Evolutionary conservation across 92 coral and sea anemone genomes (phyloP).

Genomic region (Muricea muricata): DNA sequence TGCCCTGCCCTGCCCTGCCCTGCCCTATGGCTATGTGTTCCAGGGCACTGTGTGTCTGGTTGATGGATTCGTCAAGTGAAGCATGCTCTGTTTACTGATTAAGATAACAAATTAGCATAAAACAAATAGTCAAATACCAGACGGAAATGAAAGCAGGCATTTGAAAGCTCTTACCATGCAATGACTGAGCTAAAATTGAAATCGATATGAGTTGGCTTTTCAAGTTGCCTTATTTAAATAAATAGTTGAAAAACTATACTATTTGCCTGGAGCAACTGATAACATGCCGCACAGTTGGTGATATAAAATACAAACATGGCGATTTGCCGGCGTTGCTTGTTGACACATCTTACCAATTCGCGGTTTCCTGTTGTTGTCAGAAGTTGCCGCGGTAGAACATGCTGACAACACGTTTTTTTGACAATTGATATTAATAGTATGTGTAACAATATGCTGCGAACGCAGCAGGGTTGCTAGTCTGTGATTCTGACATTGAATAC

Average conservation of each 20-base stretch:
- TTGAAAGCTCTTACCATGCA: not conserved
- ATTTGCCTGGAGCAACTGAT: constrained; percentile 6
- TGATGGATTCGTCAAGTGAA: too few relatives aligned
- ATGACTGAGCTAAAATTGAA: not conserved
- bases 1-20: too few relatives aligned
- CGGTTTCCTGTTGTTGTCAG: constrained; percentile 38
- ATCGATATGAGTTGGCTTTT: not conserved
- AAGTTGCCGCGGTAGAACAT: not conserved
- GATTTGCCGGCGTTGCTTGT: constrained; percentile 25
- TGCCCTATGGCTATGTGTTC: too few relatives aligned
- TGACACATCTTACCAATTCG: constrained; percentile 18
- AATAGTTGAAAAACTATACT: not conserved
- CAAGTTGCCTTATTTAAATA: not conserved
- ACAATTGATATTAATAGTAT: not conserved
- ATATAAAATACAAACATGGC: constrained; percentile 10
- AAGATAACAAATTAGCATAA: too few relatives aligned
- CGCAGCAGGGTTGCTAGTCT: not conserved
- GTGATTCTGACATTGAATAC: too few relatives aligned
- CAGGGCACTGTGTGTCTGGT: too few relatives aligned
- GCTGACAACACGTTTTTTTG: not conserved
- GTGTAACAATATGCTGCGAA: not conserved
- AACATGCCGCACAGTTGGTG: not conserved
- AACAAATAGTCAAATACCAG: not conserved
- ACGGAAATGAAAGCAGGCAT: not conserved
- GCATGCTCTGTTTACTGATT: too few relatives aligned